Evolutionary conservation across 2,113 vertebrate species (phyloP), one percentile per base, ranked within the genome.

Genomic region (Tichodroma muraria): DNA sequence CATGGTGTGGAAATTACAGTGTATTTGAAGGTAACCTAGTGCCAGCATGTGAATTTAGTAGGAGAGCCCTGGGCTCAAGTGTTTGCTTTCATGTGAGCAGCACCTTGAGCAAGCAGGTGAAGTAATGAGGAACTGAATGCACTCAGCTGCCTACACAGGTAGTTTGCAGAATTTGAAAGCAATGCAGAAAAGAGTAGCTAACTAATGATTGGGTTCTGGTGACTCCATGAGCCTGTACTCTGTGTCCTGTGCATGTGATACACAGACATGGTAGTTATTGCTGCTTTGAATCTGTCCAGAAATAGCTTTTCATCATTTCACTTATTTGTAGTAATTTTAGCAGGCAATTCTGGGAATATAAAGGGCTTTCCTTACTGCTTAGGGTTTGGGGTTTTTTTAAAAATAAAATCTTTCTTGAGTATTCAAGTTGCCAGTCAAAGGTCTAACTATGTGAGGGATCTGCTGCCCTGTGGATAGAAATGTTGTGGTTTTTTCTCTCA

Each of bases 181-280:
- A 4, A 3, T 40, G 20, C 23, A 50, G 53, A n/a, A 44, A 54
- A 69, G 13, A 77, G 20, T 16, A 69, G 8, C 5, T 50, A 33
- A 37, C 17, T 65, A 38, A 37, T 25, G 24, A 19, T 4, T 83
- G 20, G 4, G 5, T 79, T 63, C 40, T 85, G 9, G 15, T 83
- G 16, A 30, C 8, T 44, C 0, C 28, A 5, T n/a, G 5, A 59
- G 22, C 14, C 10, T 53, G 0, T 71, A 16, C 13, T 76, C 15
- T 65, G 19, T 88, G 63, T 44, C 30, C 19, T 56, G 13, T 50
- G 8, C 25, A 1, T 12, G 7, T 61, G 37, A 17, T 42, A 44
- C 45, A 22, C 17, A 53, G 25, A 13, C 13, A 16, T 42, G 7
- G 37, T 80, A 52, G 23, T 47, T 54, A 20, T 2, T 84, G 15